Evolutionary conservation across 2,113 vertebrate genomes (phyloP), one percentile per base, ranked within the genome.

Genomic region (Tympanuchus pallidicinctus): DNA sequence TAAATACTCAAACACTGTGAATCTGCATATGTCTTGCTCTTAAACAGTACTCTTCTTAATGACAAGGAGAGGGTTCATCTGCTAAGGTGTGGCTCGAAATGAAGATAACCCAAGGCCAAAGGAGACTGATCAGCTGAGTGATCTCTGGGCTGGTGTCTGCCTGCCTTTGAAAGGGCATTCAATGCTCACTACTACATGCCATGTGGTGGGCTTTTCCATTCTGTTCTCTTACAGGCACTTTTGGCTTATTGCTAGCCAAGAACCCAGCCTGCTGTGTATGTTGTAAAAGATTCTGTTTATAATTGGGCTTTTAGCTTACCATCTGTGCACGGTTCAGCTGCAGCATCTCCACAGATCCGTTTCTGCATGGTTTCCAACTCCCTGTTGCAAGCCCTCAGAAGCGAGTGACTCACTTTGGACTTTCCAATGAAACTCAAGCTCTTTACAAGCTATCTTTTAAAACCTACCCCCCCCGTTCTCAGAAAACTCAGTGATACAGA

Each of bases 271-370:
- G 30, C 78, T 96, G 89, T 91, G 71, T 83, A 83, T 7, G 7
- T 48, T 92, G 43, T 88, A 75, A 88, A 92, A 96, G 77, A 96
- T 59, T 89, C 76, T 94, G 93, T 90, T 95, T 93, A 81, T 91
- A 75, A 76, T 95, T 47, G 76, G 85, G 92, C 85, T 94, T 86
- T 89, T 82, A 87, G 82, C 40, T 67, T 74, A 60, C 82, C 91
- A 88, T 89, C 93, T 93, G 95, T 50, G 71, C 56, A 36, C 34
- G 38, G 92, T 70, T 93, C 63, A 81, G 93, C 88, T 94, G 80
- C 83, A 89, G 20, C 63, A 48, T 88, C 69, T 78, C 82, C 11
- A 60, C 48, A 71, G 93, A 88, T 89, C 82, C 81, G 71, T 72
- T 93, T 87, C 73, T 83, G 79, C 80, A 57, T 65, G 21, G 43